Evolutionary conservation across 2,888 invertebrate species (phyloP), one percentile per base, ranked within the genome.

Genomic region (Cataglyphis cursor): DNA sequence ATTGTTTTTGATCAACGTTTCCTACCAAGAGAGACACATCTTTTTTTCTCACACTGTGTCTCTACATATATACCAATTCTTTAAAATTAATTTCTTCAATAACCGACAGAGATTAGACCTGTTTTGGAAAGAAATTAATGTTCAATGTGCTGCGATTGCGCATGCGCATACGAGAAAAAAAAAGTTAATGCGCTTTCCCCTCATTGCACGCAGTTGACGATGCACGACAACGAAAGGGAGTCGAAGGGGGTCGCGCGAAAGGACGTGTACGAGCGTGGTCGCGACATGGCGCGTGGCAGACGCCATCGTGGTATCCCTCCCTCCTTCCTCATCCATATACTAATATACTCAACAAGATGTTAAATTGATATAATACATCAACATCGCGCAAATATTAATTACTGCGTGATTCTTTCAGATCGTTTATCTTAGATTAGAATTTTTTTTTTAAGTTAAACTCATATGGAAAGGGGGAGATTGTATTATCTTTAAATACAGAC

Each of bases 211-310:
- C 24, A 10, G 31, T 74, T 57, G 75, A 81, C 70, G 74, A 65
- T 44, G 75, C 61, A 65, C 78, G 88, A 89, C 80, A 86, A 65
- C 28, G 70, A 68, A 81, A 76, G 83, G 76, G 80, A 41, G 38
- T 6, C 48, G 83, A 78, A 80, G 75, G 80, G 73, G 84, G 82
- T 24, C 21, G 73, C 54, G 78, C 73, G 82, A 85, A 51, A 85
- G 86, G 84, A 93, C 94, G 93, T 93, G 93, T 91, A 90, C 89
- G 85, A 88, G 89, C 89, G 89, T 82, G 88, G 87, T 87, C 82
- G 87, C 90, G 93, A 92, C 91, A 94, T 94, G 94, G 94, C 94
- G 94, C 94, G 93, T 94, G 94, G 93, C 93, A 85, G 93, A 92
- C 93, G 94, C 94, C 94, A 94, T 94, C 84, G 88, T 87, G 84